Percentiles rank a stretch among this genome's conserved stretches.
These are phyloP conservation scores for Apamea crenata DNA, from an alignment of 2,888 invertebrate species.

Conservation along the genomic window DNA sequence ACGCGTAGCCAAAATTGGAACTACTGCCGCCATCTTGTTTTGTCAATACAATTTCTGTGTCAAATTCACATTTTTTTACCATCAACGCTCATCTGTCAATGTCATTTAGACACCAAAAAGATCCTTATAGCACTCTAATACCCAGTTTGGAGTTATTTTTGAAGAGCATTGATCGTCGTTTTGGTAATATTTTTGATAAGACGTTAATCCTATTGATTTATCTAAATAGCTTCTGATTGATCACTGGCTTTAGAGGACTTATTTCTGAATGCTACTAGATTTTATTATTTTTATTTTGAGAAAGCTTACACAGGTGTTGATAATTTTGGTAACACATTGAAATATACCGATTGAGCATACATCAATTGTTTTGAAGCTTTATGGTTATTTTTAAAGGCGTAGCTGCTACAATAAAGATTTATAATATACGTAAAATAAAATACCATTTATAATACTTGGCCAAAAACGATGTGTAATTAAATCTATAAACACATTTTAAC, in stretches of 20 bases:
- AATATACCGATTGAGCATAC: neutral
- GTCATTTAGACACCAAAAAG: neutral
- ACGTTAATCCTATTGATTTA: conserved; percentile 28
- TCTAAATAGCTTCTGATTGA: conserved; percentile 7
- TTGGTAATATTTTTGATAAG: conserved; percentile 22
- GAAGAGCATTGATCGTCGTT: neutral
- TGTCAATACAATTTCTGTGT: neutral
- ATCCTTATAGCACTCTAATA: neutral
- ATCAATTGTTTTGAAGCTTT: neutral
- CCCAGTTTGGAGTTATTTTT: neutral
- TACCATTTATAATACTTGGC: neutral
- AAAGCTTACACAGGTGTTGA: conserved; percentile 6
- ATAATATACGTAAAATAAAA: neutral
- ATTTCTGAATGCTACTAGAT: neutral
- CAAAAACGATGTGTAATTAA: neutral
- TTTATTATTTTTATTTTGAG: conserved; percentile 25
- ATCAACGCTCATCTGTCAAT: neutral
- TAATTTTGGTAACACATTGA: neutral
- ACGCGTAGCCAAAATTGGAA: neutral
- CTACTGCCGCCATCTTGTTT: neutral
- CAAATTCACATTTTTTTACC: neutral
- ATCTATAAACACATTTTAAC: neutral
- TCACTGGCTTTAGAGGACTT: conserved; percentile 3
- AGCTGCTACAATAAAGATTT: neutral
- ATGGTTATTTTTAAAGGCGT: conserved; percentile 7